These are phyloP conservation scores for Nyctereutes procyonoides DNA, from an alignment of 2,113 vertebrate genomes.

Conservation along the genomic window DNA sequence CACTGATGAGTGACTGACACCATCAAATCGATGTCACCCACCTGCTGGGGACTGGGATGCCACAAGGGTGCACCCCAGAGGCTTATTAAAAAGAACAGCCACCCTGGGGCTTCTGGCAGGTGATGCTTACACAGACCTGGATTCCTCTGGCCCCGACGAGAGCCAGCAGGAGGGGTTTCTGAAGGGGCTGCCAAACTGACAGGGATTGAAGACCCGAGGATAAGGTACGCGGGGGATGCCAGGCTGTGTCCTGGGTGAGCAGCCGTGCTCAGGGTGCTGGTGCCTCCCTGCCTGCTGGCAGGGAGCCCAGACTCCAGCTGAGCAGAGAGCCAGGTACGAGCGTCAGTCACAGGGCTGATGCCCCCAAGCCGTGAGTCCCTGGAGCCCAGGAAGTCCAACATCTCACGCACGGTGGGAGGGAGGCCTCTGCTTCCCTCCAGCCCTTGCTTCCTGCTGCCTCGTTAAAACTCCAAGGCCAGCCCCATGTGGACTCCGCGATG, in stretches of 20 bases:
- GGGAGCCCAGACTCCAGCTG: not conserved
- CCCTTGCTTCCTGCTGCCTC: too few relatives aligned
- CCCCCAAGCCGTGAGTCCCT: accelerated
- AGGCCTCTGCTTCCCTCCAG: not conserved
- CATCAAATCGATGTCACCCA: not conserved
- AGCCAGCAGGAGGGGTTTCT: slow-evolving; percentile 1
- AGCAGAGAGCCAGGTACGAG: not conserved
- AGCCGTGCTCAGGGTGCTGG: not conserved
- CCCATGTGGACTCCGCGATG: not conserved
- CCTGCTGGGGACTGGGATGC: not conserved
- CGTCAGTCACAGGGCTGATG: not conserved
- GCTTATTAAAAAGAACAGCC: slow-evolving; percentile 57
- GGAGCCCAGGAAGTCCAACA: accelerated
- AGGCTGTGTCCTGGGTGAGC: slow-evolving; percentile 18
- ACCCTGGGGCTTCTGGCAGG: slow-evolving; percentile 64
- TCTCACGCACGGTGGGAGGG: too few relatives aligned
- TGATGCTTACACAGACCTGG: slow-evolving; percentile 65
- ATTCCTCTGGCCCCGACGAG: not conserved
- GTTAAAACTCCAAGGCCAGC: not conserved
- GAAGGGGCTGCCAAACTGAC: not conserved
- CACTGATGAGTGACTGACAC: not conserved
- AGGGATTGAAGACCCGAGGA: slow-evolving; percentile 27
- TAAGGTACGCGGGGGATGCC: not conserved
- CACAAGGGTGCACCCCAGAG: slow-evolving; percentile 17
- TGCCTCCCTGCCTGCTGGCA: not conserved